Evolutionary conservation across 23 tunicate genomes (phyloP).

Genomic region (Corella eumyota): DNA sequence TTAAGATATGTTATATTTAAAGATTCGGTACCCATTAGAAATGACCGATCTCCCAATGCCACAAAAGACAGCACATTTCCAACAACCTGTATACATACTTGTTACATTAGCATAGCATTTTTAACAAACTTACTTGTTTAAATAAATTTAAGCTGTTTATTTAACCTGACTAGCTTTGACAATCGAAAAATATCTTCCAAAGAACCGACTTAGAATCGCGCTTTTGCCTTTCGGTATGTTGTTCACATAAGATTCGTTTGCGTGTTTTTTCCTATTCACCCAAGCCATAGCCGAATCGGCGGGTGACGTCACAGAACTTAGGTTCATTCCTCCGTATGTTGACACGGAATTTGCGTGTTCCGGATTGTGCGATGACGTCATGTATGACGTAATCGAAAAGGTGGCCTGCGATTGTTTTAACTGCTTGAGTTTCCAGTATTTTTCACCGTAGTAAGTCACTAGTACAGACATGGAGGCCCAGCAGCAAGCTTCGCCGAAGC

Average conservation of each 20-base stretch:
- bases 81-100: not conserved
- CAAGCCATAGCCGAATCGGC: no score
- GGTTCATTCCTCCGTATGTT: not conserved
- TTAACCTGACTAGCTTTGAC: conserved; percentile 5
- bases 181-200: not conserved
- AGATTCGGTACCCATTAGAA: no score
- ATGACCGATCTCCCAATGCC: not conserved
- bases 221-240: not conserved
- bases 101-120: no score
- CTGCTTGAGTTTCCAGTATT: conserved; percentile 1
- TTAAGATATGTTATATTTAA: no score
- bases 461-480: conserved; percentile 13
- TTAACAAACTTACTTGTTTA: no score
- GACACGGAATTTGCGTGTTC: not conserved
- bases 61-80: conserved; percentile 5
- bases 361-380: not conserved
- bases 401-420: no score
- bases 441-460: conserved; percentile 10
- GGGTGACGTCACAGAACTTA: not conserved
- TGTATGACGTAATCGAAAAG: not conserved
- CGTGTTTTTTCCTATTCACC: no score
- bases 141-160: no score
- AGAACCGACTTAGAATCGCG: not conserved
- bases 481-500: conserved; percentile 7
- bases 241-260: no score